A percentile compares a stretch with the other conserved stretches of the same genome.
These are phyloP conservation scores for Malthinus seriepunctatus DNA, from an alignment of 2,888 invertebrate species.

Conservation along the genomic window DNA sequence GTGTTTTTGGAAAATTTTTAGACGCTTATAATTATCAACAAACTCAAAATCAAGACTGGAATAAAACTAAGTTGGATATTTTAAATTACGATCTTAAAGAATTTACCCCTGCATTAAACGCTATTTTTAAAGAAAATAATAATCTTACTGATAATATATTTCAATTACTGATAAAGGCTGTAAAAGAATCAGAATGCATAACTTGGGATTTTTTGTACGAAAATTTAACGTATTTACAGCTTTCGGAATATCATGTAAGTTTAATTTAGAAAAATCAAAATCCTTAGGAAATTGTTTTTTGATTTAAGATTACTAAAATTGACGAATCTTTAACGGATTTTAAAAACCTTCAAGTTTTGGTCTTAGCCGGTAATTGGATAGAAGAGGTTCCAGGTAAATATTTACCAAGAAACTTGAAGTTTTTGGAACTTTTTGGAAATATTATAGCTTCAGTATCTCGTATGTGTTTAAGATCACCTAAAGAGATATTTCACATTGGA, in stretches of 20 bases:
- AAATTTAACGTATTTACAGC: conserved; percentile 36
- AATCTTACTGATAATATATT: conserved; percentile 35
- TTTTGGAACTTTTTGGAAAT: conserved; percentile 59
- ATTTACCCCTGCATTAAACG: conserved; percentile 30
- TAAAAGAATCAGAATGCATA: conserved; percentile 37
- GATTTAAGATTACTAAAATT: conserved; percentile 57
- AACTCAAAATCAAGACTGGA: conserved; percentile 36
- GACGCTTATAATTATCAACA: conserved; percentile 41
- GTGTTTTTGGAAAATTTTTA: conserved; percentile 45
- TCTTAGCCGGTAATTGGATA: conserved; percentile 55
- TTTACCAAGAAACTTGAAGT: conserved; percentile 53
- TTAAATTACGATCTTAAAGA: conserved; percentile 37
- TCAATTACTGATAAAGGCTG: conserved; percentile 38
- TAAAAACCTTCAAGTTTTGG: conserved; percentile 53
- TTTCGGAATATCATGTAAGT: conserved; percentile 42
- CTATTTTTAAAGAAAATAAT: conserved; percentile 38
- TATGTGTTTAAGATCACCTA: conserved; percentile 51
- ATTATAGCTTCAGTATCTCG: conserved; percentile 49
- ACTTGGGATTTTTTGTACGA: conserved; percentile 39
- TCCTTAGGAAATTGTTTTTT: not conserved
- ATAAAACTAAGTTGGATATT: conserved; percentile 43
- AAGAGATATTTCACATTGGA: conserved; percentile 57
- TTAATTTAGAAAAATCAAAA: no score
- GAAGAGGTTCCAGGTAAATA: conserved; percentile 47
- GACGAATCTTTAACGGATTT: conserved; percentile 53